These are phyloP conservation scores for Steatocranus sp. DNA, from an alignment of 2,797 vertebrate species.

Conservation along the genomic window DNA sequence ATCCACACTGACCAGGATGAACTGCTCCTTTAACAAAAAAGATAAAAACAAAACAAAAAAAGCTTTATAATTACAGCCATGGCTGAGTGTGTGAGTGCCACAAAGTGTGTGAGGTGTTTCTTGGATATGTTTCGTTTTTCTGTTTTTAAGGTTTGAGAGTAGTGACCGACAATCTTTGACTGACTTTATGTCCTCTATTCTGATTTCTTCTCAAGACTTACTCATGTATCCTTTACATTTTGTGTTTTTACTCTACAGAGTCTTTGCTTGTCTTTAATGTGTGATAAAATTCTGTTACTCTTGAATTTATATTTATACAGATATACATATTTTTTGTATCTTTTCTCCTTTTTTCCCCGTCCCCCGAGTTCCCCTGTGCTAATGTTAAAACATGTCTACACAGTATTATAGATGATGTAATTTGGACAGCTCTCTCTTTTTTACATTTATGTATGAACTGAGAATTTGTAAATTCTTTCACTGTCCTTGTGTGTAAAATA, in stretches of 20 bases:
- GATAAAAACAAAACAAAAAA: slow-evolving; percentile 11
- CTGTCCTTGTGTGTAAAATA: slow-evolving; percentile 82
- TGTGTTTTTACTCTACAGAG: slow-evolving; percentile 68
- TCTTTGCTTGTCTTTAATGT: slow-evolving; percentile 61
- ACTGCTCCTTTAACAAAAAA: slow-evolving; percentile 25
- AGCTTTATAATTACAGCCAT: slow-evolving; percentile 52
- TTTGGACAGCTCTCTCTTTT: slow-evolving; percentile 78
- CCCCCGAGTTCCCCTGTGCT: slow-evolving; percentile 58
- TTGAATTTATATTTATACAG: slow-evolving; percentile 82
- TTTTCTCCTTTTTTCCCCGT: slow-evolving; percentile 35
- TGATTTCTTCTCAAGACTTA: slow-evolving; percentile 50
- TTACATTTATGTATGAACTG: slow-evolving; percentile 89
- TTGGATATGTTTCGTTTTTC: slow-evolving; percentile 30
- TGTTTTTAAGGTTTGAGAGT: slow-evolving; percentile 53
- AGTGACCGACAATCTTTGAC: slow-evolving; percentile 77
- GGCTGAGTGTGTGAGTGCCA: slow-evolving; percentile 4
- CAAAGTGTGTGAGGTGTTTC: slow-evolving; percentile 46
- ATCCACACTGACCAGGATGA: slow-evolving; percentile 31
- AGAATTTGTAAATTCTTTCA: slow-evolving; percentile 87
- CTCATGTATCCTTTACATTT: slow-evolving; percentile 49
- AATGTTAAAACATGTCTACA: slow-evolving; percentile 70
- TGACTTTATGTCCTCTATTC: slow-evolving; percentile 49
- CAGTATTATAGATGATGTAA: slow-evolving; percentile 78
- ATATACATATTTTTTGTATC: slow-evolving; percentile 83
- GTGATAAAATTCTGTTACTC: slow-evolving; percentile 75